Conservation (phyloP, 2,797 vertebrate species). For the Protosalanx chinensis region DNA sequence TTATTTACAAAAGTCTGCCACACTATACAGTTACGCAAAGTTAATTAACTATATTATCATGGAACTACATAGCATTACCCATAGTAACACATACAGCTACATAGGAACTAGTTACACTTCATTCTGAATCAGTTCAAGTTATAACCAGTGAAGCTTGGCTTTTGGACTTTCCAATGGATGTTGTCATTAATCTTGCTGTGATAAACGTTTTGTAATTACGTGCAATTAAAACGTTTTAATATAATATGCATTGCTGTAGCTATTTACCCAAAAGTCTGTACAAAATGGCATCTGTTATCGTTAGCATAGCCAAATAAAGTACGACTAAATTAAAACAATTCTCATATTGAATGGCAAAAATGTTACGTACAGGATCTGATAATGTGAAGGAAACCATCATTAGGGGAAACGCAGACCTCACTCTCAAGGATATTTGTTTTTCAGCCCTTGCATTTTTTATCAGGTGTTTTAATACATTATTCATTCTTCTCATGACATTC, state of each 20-base stretch:
- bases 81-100: no score
- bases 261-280: not conserved
- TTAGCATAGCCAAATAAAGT: not conserved
- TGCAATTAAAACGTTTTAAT: no score
- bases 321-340: not conserved
- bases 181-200: no score
- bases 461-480: slow-evolving; percentile 35
- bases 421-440: slow-evolving; percentile 19
- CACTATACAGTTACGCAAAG: no score
- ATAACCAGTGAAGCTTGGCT: no score
- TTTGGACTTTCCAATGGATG: no score
- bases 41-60: no score
- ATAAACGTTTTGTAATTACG: no score
- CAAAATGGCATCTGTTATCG: not conserved
- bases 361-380: not conserved
- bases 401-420: not conserved
- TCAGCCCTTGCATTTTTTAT: slow-evolving; percentile 36
- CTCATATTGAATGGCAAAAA: not conserved
- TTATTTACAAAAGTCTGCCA: not conserved
- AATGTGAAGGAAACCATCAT: not conserved
- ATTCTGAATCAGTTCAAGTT: no score
- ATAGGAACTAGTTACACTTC: no score
- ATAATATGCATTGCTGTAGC: no score
- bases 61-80: no score
- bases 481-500: slow-evolving; percentile 40